Base-by-base conservation (phyloP, 1,140 invertebrate species). In the Dendroctonus ponderosae region DNA sequence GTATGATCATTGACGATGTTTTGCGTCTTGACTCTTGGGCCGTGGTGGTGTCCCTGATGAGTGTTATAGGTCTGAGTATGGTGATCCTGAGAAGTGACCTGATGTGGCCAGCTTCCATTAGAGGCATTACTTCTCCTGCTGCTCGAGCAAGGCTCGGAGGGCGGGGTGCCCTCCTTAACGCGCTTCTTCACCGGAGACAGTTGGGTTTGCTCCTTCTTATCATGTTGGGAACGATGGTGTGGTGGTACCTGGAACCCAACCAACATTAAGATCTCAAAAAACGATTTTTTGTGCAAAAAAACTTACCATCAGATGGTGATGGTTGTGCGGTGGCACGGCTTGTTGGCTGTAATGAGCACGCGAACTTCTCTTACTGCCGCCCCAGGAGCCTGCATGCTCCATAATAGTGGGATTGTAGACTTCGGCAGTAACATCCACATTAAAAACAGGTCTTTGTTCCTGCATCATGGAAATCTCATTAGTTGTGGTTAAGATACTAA, bases 101-200 rank as follows among this genome's bases (percentile, higher is more conserved):
- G 53, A 64, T 81, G 82, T 54, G 81, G 80, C 77, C 81, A 81
- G 12, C 67, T 67, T 6, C 15, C 12, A 44, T 54, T 71, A 4
- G 81, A 81, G 59, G 80, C 81, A 66, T 80, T 79, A 64, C 75
- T 74, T 40, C 81, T 78, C 66, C 82, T 78, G 66, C 78, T 78
- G 41, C 59, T 64, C 42, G 72, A 72, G 58, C 82, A 71, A 59
- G 76, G 76, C 73, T 81, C 80, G 44, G 77, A 87, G 0, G 94
- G 94, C 40, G 95, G 94, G 15, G 94, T 96, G 71, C 92, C 94
- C 77, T 98, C 96, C 77, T 98, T 98, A 6, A 97, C 95, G n/a
- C 96, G 84, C 79, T 98, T 98, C 82, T 98, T 98, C 3, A 98
- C 94, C 0, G 96, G 96, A 74, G 93, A 97, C 64, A 98, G 81